Conservation (phyloP, 2,113 vertebrate species). For the Leptocoma aspasia region DNA sequence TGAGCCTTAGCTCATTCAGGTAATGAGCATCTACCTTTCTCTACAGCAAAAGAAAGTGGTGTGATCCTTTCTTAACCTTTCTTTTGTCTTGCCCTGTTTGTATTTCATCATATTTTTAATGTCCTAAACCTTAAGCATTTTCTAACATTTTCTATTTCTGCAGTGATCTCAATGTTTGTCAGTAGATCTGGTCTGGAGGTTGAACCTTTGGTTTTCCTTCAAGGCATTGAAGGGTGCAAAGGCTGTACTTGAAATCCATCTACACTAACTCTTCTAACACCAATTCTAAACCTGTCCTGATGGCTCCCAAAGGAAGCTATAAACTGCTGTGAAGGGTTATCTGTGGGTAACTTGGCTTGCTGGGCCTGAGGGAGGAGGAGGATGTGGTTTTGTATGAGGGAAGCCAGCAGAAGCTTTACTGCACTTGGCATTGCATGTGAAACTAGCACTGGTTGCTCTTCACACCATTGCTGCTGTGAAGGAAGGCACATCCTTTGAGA, state of each 20-base stretch:
- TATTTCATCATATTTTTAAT: background rate
- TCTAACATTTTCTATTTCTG: background rate
- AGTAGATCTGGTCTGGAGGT: background rate
- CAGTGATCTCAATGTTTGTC: background rate
- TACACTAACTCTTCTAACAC: background rate
- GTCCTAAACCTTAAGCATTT: background rate
- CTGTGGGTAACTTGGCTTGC: background rate
- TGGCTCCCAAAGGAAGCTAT: background rate
- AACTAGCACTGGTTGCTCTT: background rate
- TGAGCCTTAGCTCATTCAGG: background rate
- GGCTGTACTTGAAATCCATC: background rate
- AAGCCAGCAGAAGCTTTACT: background rate
- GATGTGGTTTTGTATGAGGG: background rate
- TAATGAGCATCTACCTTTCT: background rate
- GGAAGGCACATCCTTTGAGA: background rate
- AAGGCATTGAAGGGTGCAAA: background rate
- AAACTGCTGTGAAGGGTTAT: background rate
- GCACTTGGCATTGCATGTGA: background rate
- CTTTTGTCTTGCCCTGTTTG: background rate
- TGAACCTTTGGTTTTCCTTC: background rate
- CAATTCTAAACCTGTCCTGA: background rate
- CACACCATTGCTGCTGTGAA: background rate
- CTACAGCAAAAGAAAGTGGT: background rate
- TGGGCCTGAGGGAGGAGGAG: background rate
- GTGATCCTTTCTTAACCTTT: background rate